These are phyloP conservation scores for Camarhynchus parvulus DNA, from an alignment of 2,113 vertebrate species.

Conservation along the genomic window DNA sequence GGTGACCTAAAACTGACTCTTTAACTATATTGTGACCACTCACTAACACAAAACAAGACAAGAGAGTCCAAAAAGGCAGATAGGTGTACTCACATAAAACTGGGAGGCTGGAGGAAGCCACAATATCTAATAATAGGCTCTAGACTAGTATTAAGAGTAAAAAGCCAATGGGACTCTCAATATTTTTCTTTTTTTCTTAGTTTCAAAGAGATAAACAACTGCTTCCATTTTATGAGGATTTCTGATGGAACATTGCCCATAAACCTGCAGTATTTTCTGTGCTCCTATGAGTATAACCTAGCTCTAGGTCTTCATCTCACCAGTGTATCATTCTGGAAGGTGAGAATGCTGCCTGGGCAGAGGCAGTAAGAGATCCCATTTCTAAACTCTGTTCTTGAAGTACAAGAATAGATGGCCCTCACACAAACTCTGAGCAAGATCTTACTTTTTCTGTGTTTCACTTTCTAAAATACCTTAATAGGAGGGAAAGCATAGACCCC, in stretches of 20 bases:
- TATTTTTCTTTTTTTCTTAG: background rate
- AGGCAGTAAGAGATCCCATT: background rate
- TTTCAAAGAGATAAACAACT: background rate
- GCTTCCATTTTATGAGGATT: background rate
- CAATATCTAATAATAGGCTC: background rate
- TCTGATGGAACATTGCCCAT: background rate
- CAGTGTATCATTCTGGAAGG: background rate
- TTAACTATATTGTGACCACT: background rate
- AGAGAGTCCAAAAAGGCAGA: background rate
- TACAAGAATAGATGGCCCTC: background rate
- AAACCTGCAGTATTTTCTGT: background rate
- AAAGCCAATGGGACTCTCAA: background rate
- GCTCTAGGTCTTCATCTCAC: background rate
- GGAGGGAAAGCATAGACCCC: background rate
- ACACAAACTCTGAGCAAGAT: background rate
- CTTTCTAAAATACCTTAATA: background rate
- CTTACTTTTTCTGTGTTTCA: background rate
- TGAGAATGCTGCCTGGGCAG: background rate
- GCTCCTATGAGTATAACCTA: background rate
- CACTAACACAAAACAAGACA: background rate
- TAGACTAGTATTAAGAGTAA: background rate
- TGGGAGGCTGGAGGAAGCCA: background rate
- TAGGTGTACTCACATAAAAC: background rate
- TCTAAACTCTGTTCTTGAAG: background rate
- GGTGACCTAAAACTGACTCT: background rate